These are phyloP conservation scores for Charanyca ferruginea DNA, from an alignment of 2,888 invertebrate species.

Conservation along the genomic window DNA sequence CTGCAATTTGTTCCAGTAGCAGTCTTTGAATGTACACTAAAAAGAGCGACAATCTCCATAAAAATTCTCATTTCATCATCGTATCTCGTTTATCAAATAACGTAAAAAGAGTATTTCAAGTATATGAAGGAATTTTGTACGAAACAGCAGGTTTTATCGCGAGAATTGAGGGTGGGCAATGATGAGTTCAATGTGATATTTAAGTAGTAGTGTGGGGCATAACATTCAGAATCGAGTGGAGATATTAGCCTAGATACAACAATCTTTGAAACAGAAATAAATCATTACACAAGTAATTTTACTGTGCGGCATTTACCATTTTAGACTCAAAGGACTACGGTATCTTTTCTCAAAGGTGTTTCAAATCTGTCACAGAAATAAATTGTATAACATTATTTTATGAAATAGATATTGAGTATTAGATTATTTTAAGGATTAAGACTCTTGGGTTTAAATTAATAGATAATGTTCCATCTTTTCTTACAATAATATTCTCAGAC, in stretches of 20 bases:
- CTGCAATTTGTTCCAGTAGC: constrained; percentile 25
- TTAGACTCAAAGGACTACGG: not conserved
- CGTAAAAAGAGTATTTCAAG: constrained; percentile 22
- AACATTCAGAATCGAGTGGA: constrained; percentile 47
- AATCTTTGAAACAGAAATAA: constrained; percentile 27
- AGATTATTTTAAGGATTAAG: not conserved
- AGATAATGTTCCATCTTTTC: not conserved
- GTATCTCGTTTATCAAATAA: constrained; percentile 39
- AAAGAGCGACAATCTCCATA: constrained; percentile 63
- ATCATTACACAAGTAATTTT: constrained; percentile 19
- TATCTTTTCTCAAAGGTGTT: constrained; percentile 15
- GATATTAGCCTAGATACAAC: constrained; percentile 30
- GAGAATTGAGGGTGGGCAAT: constrained; percentile 47
- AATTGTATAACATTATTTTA: not conserved
- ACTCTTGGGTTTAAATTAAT: not conserved
- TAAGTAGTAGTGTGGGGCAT: not conserved
- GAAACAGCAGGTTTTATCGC: constrained; percentile 15
- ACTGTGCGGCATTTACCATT: constrained; percentile 16
- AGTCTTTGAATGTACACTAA: constrained; percentile 27
- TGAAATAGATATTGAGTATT: not conserved
- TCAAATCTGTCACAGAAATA: not conserved
- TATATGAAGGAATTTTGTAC: constrained; percentile 10
- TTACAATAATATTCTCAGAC: not conserved
- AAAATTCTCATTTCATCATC: constrained; percentile 47
- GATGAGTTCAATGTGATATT: constrained; percentile 40